Conservation (phyloP, 2,797 vertebrate species). For the Pangasius macronema region DNA sequence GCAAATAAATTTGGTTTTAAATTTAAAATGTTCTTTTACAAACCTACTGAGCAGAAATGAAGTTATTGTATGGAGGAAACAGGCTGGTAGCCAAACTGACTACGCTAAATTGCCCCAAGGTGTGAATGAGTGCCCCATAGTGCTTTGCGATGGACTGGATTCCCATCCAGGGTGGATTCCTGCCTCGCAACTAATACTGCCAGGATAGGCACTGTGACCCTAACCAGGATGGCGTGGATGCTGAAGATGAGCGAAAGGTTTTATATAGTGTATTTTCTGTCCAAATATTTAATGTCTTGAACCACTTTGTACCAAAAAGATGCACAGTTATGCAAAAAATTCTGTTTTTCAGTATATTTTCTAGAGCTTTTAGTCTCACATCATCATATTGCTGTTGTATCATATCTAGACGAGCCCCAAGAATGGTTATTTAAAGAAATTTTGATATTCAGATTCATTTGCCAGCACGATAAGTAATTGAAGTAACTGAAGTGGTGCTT, state of each 20-base stretch:
- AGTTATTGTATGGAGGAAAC: background rate
- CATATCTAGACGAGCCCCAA: background rate
- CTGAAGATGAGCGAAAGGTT: background rate
- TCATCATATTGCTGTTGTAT: background rate
- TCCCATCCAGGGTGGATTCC: background rate
- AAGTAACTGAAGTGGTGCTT: background rate
- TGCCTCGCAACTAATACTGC: background rate
- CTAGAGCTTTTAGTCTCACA: background rate
- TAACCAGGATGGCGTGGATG: background rate
- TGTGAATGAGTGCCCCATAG: background rate
- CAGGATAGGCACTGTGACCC: background rate
- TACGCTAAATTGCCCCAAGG: background rate
- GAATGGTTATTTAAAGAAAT: background rate
- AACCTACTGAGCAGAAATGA: background rate
- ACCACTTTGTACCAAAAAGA: background rate
- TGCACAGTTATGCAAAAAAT: background rate
- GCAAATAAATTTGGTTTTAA: background rate
- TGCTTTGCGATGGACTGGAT: background rate
- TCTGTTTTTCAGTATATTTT: background rate
- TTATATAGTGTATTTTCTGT: background rate
- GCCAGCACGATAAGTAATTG: too few species aligned
- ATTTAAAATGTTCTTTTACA: background rate
- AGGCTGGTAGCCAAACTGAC: background rate
- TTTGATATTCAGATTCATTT: background rate
- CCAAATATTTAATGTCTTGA: background rate